Evolutionary conservation across 2,113 vertebrate genomes (phyloP), one percentile per base, ranked within the genome.

Genomic region (Rhynchomys soricoides): DNA sequence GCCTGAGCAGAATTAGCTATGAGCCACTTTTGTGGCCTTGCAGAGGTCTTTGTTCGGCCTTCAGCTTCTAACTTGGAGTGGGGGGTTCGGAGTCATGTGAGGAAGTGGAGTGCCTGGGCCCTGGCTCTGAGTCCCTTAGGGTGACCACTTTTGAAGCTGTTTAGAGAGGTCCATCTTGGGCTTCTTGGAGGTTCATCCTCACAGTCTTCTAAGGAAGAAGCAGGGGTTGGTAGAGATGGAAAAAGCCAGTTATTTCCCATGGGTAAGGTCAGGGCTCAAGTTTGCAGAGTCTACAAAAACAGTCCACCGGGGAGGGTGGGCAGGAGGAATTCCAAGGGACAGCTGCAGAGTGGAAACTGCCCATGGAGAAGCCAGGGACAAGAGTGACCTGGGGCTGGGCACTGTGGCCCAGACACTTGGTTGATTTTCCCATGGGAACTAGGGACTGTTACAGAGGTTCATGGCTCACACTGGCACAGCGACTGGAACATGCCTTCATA

Each of bases 11-110:
- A 43, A 81, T 55, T 37, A 71, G 55, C 15, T 29, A 57, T 98
- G 96, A 97, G 92, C 97, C 97, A 95, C 89, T 66, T 93, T 91
- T 93, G 83, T 90, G 88, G 88, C 68, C 45, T 50, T n/a, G 2
- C 16, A 0, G 3, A 92, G 93, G 91, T 55, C 37, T 5, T 19
- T 7, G 1, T 10, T 45, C 17, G 64, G 57, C 68, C 15, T 70
- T 40, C 0, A 1, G 9, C 1, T 1, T 31, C 52, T 73, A 70
- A 95, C 79, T 88, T 40, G 78, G 13, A 37, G 22, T 11, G 11
- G 70, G 55, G 11, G 17, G 4, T 19, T 75, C 90, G 8, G 77
- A n/a, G 62, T n/a, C 43, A 3, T 3, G 2, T 3, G 59, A 50
- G 75, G 50, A 24, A 45, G 19, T 0, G 16, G 31, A 31, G 16